Evolutionary conservation across 2,797 vertebrate species (phyloP), one percentile per base, ranked within the genome.

Genomic region (Macroramphosus scolopax): DNA sequence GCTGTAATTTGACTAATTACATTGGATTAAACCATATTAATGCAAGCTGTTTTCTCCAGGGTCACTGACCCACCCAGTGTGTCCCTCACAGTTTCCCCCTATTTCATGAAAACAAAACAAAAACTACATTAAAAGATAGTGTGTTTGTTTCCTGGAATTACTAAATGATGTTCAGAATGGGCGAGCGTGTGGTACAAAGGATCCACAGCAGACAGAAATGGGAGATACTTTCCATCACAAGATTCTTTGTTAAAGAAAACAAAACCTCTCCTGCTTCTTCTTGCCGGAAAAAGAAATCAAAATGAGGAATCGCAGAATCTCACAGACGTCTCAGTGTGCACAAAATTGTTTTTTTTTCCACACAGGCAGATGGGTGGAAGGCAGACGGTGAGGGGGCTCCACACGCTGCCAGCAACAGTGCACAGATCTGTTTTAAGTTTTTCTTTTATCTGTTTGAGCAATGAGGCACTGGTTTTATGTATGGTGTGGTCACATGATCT

Each of bases 1-100:
- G 92, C 89, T 89, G 89, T 94, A 92, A 95, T 97, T 96, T 96
- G 92, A 97, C 94, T 98, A 98, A 98, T 98, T 97, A 95, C 92
- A 90, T 86, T 85, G 92, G 94, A 97, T 98, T 98, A 96, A 89
- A 94, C 90, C 93, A 95, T 95, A 97, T 97, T 96, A 98, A 96
- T 93, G 94, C 94, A 96, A 96, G 94, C 92, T 95, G 95, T 97
- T 97, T 94, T 93, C 93, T 95, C 91, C 83, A 85, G 92, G 94
- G 94, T 92, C 94, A 92, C 85, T 92, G 93, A 94, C 93, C 93
- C 91, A 89, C 91, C 89, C 91, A 90, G 83, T 91, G 63, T 63
- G 89, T 89, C 91, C 85, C 90, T 82, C 82, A 80, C 78, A 68
- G 81, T 80, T 82, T 85, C 83, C 78, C 82, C 85, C 85, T 22